These are phyloP conservation scores for Ginglymostoma cirratum DNA, from an alignment of 2,113 vertebrate species.

Conservation along the genomic window DNA sequence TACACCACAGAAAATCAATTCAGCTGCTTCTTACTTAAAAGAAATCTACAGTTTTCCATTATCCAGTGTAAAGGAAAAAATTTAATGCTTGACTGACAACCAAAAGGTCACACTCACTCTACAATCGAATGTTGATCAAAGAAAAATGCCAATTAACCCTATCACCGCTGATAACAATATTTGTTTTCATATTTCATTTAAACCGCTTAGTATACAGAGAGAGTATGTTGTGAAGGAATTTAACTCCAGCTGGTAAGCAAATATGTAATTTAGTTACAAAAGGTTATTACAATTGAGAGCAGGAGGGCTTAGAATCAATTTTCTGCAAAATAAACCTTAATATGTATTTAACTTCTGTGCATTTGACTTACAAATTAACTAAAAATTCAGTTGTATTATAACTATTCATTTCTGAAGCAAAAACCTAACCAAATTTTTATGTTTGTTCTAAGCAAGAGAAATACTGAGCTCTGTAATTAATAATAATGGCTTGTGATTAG, in stretches of 20 bases:
- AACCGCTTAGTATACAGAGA: not conserved
- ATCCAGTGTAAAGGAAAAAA: constrained; percentile 28
- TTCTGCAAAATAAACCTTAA: not conserved
- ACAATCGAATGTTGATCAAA: constrained; percentile 34
- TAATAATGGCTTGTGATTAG: too few relatives aligned
- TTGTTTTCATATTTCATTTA: not conserved
- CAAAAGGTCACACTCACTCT: constrained; percentile 31
- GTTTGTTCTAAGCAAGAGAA: not conserved
- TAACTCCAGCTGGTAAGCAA: not conserved
- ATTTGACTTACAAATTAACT: not conserved
- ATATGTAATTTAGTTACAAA: not conserved
- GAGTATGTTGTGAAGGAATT: not conserved
- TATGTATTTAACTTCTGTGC: not conserved
- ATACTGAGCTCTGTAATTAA: not conserved
- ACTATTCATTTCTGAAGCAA: not conserved
- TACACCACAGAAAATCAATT: constrained; percentile 37
- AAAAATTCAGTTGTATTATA: not conserved
- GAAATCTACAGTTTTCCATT: constrained; percentile 37
- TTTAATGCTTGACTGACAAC: constrained; percentile 34
- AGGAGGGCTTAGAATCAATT: not conserved
- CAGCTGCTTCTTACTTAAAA: constrained; percentile 32
- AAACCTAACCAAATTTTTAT: not conserved
- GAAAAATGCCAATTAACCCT: constrained; percentile 36
- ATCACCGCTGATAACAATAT: constrained; percentile 5
- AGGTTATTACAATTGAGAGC: not conserved